phyloP scores from a whole-genome alignment of 2,797 vertebrate genomes.

The Taenioides sp. region DNA sequence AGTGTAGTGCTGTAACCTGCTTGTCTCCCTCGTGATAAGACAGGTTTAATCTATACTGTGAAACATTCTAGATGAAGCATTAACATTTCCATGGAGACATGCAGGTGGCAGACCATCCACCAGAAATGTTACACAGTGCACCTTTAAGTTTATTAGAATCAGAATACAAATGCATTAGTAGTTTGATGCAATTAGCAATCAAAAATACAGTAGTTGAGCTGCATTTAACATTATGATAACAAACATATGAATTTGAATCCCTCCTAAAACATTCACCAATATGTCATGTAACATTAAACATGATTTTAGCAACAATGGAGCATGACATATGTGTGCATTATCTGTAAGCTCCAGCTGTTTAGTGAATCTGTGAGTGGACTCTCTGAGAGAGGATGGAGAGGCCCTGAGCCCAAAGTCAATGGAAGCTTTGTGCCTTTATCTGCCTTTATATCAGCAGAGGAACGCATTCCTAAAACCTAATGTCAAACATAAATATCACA shows the following conservation, averaged over 20 bases:
- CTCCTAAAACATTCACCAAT: slow-evolving; percentile 23
- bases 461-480: slow-evolving; percentile 13
- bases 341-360: slow-evolving; percentile 24
- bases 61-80: no score
- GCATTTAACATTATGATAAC: no score
- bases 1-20: no score
- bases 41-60: no score
- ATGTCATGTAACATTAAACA: neutral
- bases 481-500: slow-evolving; percentile 19
- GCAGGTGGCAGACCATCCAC: no score
- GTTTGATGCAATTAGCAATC: neutral
- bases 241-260: slow-evolving; percentile 16
- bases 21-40: no score
- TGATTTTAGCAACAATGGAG: slow-evolving; percentile 33
- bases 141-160: neutral
- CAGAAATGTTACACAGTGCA: no score
- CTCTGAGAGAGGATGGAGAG: slow-evolving; percentile 1
- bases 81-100: no score
- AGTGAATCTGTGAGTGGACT: slow-evolving; percentile 1
- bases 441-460: slow-evolving; percentile 23
- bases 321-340: slow-evolving; percentile 6
- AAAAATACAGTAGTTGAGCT: no score
- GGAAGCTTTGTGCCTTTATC: slow-evolving; percentile 34
- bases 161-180: neutral
- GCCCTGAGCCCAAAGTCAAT: slow-evolving; percentile 27